A percentile compares a stretch with the other conserved stretches of the same genome.
phyloP scores from a whole-genome alignment of 2,113 vertebrate species.

The Vireo altiloquus region DNA sequence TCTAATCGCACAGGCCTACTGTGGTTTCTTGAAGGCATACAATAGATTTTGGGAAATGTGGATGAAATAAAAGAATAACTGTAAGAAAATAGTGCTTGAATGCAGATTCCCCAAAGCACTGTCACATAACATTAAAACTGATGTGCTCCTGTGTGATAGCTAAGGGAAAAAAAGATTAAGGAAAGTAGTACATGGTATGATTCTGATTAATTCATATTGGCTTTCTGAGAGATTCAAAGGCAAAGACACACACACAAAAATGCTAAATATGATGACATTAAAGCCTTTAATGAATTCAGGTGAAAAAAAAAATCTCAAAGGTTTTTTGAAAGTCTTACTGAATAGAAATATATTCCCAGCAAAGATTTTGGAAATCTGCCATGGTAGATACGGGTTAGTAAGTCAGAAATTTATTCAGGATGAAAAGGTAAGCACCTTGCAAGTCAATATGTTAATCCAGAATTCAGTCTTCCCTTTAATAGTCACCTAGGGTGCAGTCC shows the following conservation, averaged over 20 bases:
- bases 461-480: background rate
- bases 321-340: background rate
- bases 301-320: background rate
- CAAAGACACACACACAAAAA: background rate
- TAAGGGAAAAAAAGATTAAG: background rate
- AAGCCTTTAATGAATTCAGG: constrained; percentile 3
- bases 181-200: background rate
- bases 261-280: constrained; percentile 25
- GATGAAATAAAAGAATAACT: constrained; percentile 18
- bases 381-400: background rate
- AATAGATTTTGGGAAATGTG: background rate
- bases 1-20: background rate
- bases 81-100: constrained; percentile 14
- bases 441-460: constrained; percentile 2
- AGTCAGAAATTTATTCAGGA: constrained; percentile 33
- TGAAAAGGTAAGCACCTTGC: background rate
- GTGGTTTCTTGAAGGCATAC: background rate
- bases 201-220: constrained; percentile 12
- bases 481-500: background rate
- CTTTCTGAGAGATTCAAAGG: constrained; percentile 34
- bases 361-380: background rate
- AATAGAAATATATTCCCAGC: background rate
- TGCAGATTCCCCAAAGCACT: background rate
- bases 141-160: constrained; percentile 11
- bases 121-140: constrained; percentile 11